Evolutionary conservation across 2,113 vertebrate species (phyloP).

Genomic region (Hiodon alosoides): DNA sequence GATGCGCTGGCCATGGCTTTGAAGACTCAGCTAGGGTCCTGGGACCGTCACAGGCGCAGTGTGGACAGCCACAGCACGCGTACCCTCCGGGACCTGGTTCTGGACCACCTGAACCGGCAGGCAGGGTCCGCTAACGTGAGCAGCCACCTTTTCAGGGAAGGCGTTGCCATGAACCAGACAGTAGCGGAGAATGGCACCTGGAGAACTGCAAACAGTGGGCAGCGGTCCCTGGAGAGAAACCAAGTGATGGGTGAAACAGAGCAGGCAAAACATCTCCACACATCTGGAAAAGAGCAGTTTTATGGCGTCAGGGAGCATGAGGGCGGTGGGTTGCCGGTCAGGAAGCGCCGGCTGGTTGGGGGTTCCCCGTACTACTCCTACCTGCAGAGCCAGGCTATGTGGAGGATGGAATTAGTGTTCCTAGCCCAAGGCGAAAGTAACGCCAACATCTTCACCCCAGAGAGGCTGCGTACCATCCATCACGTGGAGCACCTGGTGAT

Average conservation of each 20-base stretch:
- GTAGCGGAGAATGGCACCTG: conserved; percentile 13
- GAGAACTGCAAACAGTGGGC: conserved; percentile 15
- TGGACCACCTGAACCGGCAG: conserved; percentile 63
- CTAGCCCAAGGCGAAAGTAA: conserved; percentile 80
- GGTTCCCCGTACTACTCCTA: conserved; percentile 69
- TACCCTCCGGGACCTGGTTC: conserved; percentile 74
- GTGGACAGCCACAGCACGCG: conserved; percentile 72
- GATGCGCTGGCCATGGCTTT: conserved; percentile 84
- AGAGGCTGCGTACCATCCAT: conserved; percentile 84
- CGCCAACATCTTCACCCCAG: conserved; percentile 90
- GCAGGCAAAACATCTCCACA: conserved; percentile 19
- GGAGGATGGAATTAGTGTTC: conserved; percentile 94
- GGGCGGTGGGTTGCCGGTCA: conserved; percentile 11
- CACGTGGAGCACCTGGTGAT: conserved; percentile 85
- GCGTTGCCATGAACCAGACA: neutral
- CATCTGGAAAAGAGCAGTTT: neutral
- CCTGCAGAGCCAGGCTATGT: conserved; percentile 84
- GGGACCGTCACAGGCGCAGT: conserved; percentile 83
- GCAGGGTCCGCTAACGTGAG: neutral
- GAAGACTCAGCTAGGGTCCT: conserved; percentile 88
- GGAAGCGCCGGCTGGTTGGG: conserved; percentile 47
- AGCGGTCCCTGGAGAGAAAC: conserved; percentile 13
- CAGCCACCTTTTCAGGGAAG: neutral
- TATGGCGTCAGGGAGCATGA: neutral
- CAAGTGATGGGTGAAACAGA: neutral